These are phyloP conservation scores for Stomatorhinus ivindoensis DNA, from an alignment of 2,113 vertebrate genomes.

Conservation along the genomic window DNA sequence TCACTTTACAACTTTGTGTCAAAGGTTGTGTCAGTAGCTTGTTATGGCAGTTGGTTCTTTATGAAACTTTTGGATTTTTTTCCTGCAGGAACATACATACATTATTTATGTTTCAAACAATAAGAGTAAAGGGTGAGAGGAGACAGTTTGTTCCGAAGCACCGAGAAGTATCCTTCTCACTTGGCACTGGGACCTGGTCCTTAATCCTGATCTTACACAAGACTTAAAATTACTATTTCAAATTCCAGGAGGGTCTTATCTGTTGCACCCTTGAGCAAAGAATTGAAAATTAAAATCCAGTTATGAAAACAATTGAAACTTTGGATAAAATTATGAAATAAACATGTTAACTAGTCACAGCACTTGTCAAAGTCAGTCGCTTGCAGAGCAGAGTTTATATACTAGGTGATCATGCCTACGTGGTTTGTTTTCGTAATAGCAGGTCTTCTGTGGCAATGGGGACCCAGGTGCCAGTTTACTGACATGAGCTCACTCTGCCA, in stretches of 20 bases:
- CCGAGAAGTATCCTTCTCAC: neutral
- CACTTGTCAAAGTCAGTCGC: neutral
- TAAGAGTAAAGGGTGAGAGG: too few species aligned
- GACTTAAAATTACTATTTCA: neutral
- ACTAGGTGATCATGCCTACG: neutral
- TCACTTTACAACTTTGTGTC: neutral
- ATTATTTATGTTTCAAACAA: too few species aligned
- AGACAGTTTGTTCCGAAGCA: neutral
- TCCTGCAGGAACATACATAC: too few species aligned
- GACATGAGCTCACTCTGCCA: constrained; percentile 31
- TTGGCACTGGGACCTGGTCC: neutral
- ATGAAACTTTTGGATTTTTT: too few species aligned
- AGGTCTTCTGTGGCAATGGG: neutral
- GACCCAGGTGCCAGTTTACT: constrained; percentile 37
- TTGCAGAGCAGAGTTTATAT: neutral
- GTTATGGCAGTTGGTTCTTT: too few species aligned
- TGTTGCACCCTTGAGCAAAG: neutral
- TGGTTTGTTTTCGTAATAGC: neutral
- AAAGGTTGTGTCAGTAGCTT: neutral
- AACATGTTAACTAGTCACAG: neutral
- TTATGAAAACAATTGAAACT: neutral
- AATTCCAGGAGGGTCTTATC: neutral
- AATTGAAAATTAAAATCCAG: neutral
- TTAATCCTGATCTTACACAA: neutral
- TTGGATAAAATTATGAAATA: neutral